These are phyloP conservation scores for Tyto alba DNA, from an alignment of 2,113 vertebrate species.

Conservation along the genomic window DNA sequence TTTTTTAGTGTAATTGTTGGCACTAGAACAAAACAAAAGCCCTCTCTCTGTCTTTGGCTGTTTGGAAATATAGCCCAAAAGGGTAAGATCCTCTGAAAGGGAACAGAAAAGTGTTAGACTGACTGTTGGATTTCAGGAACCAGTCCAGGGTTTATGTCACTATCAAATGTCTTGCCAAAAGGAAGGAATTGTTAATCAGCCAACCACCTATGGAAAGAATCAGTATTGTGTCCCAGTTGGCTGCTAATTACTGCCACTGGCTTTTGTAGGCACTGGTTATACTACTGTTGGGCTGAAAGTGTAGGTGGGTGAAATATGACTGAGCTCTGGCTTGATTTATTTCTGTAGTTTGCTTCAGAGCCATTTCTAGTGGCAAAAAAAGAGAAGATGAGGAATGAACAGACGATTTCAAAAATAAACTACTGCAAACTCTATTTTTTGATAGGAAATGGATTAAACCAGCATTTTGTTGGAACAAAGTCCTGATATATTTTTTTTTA, in stretches of 20 bases:
- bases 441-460: not conserved
- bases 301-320: not conserved
- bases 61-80: not conserved
- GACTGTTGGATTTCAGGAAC: conserved; percentile 1
- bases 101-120: not conserved
- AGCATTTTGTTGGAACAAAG: not conserved
- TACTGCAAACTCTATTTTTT: not conserved
- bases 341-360: not conserved
- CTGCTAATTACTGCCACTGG: not conserved
- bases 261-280: not conserved
- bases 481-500: not conserved
- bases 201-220: not conserved
- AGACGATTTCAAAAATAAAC: not conserved
- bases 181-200: not conserved
- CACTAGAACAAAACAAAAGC: not conserved
- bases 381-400: not conserved
- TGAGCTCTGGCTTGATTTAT: not conserved
- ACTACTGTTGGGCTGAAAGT: not conserved
- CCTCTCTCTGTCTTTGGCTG: not conserved
- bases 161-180: not conserved
- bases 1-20: not conserved
- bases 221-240: not conserved
- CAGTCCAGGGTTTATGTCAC: not conserved
- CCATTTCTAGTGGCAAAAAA: not conserved
- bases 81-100: conserved; percentile 1